Percentiles rank a stretch among this genome's conserved stretches.
Conservation (phyloP, 2,113 vertebrate genomes). For the Rhombomys opimus region DNA sequence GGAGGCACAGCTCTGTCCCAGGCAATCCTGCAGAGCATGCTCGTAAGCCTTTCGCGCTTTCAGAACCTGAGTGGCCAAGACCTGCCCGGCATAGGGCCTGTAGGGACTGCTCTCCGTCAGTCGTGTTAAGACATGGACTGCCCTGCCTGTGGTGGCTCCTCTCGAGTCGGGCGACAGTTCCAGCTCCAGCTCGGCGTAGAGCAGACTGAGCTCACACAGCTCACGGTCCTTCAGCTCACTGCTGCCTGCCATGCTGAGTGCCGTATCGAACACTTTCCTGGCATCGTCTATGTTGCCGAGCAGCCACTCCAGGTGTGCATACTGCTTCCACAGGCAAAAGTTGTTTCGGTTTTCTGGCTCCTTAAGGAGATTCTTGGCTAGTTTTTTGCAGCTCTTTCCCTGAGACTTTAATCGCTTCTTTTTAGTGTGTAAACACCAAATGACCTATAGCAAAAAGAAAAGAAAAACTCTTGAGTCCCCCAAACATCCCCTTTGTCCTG, state of each 20-base stretch:
- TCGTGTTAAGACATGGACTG: conserved; percentile 89
- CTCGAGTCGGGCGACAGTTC: conserved; percentile 79
- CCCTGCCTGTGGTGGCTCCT: conserved; percentile 82
- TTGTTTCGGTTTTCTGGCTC: conserved; percentile 92
- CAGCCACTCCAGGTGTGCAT: conserved; percentile 96
- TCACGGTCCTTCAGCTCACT: conserved; percentile 84
- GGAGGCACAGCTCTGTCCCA: conserved; percentile 70
- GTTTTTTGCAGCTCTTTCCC: conserved; percentile 93
- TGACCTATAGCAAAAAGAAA: conserved; percentile 86
- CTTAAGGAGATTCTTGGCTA: conserved; percentile 95
- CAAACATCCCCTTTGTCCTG: neutral
- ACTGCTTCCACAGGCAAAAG: conserved; percentile 93
- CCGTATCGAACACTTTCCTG: conserved; percentile 94
- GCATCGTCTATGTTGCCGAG: conserved; percentile 94
- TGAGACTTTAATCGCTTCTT: conserved; percentile 93
- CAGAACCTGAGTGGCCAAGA: conserved; percentile 88
- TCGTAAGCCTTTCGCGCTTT: conserved; percentile 94
- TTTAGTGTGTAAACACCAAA: conserved; percentile 87
- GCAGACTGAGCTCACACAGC: conserved; percentile 91
- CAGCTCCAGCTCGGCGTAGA: conserved; percentile 94
- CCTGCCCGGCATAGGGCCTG: conserved; percentile 82
- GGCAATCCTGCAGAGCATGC: conserved; percentile 83
- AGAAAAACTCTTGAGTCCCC: neutral
- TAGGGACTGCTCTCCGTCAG: conserved; percentile 88
- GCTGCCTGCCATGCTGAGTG: conserved; percentile 85